These are phyloP conservation scores for Platichthys flesus DNA, from an alignment of 2,113 vertebrate species.

Conservation along the genomic window DNA sequence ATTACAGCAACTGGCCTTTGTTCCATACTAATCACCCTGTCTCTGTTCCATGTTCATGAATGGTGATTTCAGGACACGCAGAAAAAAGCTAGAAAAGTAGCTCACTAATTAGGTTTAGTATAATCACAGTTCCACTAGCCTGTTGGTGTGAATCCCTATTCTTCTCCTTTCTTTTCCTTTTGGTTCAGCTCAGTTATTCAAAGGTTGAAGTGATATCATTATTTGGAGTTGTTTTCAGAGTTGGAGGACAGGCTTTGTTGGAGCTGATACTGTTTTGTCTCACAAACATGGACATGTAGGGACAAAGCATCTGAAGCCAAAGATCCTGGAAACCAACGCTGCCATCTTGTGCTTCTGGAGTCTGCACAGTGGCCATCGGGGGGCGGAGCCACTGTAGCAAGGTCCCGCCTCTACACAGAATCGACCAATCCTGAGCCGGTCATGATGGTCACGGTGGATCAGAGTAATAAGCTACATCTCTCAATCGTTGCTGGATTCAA, in stretches of 20 bases:
- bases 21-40: conserved; percentile 67
- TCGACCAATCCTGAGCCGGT: no score
- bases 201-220: conserved; percentile 58
- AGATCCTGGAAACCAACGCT: no score
- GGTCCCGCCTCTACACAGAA: no score
- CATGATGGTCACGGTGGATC: no score
- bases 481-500: no score
- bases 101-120: conserved; percentile 77
- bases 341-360: no score
- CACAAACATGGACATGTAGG: background rate
- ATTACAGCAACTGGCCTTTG: conserved; percentile 70
- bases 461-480: no score
- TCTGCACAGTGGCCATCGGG: no score
- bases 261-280: conserved; percentile 23
- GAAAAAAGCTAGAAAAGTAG: conserved; percentile 51
- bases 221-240: conserved; percentile 55
- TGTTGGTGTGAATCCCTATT: conserved; percentile 40
- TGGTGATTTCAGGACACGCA: conserved; percentile 49
- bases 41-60: conserved; percentile 64
- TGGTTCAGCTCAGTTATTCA: conserved; percentile 41
- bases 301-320: no score
- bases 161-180: conserved; percentile 38
- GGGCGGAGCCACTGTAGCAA: no score
- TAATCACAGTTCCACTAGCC: conserved; percentile 74
- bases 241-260: conserved; percentile 59